Percentiles rank a stretch among this genome's conserved stretches.
These are phyloP conservation scores for Trididemnum clinides DNA, from an alignment of 23 tunicate species.

Conservation along the genomic window DNA sequence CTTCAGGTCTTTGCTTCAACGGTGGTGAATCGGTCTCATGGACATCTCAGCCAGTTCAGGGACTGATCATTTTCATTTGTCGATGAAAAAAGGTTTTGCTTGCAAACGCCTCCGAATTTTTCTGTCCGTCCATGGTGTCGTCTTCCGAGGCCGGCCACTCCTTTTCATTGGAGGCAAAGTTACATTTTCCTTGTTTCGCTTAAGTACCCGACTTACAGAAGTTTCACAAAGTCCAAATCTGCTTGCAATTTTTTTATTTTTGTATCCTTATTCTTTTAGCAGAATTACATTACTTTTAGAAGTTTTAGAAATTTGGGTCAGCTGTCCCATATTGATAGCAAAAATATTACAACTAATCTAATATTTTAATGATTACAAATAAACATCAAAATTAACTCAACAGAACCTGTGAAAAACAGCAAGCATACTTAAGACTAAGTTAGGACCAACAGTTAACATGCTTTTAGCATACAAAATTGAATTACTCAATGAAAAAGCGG, in stretches of 20 bases:
- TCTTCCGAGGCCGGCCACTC: slow-evolving; percentile 32
- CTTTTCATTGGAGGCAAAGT: slow-evolving; percentile 21
- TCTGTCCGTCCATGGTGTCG: slow-evolving; percentile 30
- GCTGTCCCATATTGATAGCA: slow-evolving; percentile 1
- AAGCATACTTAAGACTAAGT: slow-evolving; percentile 14
- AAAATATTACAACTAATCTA: neutral
- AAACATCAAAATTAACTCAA: slow-evolving; percentile 24
- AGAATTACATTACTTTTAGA: slow-evolving; percentile 7
- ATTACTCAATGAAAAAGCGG: slow-evolving; percentile 12
- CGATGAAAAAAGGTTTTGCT: slow-evolving; percentile 18
- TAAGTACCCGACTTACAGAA: slow-evolving; percentile 18
- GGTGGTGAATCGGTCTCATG: slow-evolving; percentile 28
- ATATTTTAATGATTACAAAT: slow-evolving; percentile 8
- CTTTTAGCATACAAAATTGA: neutral
- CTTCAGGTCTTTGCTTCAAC: slow-evolving; percentile 22
- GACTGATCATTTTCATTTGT: slow-evolving; percentile 19
- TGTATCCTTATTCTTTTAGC: slow-evolving; percentile 16
- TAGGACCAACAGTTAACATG: slow-evolving; percentile 11
- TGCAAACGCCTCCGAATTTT: slow-evolving; percentile 31
- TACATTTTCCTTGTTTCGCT: slow-evolving; percentile 23
- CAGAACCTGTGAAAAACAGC: slow-evolving; percentile 22
- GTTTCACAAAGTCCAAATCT: slow-evolving; percentile 27
- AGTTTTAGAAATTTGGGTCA: slow-evolving; percentile 17
- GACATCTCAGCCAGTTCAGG: slow-evolving; percentile 33
- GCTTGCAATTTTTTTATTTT: slow-evolving; percentile 25